Base-by-base conservation (phyloP, 2,888 invertebrate genomes). In the Volucella inflata region DNA sequence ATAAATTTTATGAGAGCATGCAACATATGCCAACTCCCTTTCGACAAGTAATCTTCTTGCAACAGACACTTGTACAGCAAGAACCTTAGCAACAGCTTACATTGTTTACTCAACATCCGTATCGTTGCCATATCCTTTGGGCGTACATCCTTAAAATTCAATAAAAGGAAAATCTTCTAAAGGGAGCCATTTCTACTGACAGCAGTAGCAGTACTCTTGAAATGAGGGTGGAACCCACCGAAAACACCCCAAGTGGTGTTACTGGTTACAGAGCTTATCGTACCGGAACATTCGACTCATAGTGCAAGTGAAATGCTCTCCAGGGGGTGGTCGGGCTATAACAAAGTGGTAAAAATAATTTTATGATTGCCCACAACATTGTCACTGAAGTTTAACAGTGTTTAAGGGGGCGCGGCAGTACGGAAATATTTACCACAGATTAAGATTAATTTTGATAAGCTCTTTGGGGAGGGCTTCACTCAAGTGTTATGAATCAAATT, bases 291-390 rank as follows among this genome's bases (percentile, higher is more conserved):
- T 76, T 85, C 85, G 55, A 44, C 14, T 51, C n/a, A 30, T 6
- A 57, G 48, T 48, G 46, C 30, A 42, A 51, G 67, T 55, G 50
- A 72, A 76, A 72, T 81, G 64, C 80, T 62, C 81, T 72, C 68
- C 55, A n/a, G 81, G 68, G 84, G 85, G 55, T 76, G 70, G 72
- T 77, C 50, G 83, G 48, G 62, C 72, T 71, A 85, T 85, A 84
- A 84, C 75, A 70, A 80, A 84, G 84, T 84, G 84, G 80, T 85
- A 77, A 85, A 85, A 79, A 81, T 85, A 72, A 81, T 85, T 85
- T 85, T 85, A 85, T 85, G 85, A 85, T 80, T 81, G 50, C 85
- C 77, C 85, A 72, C 85, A 85, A 85, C 76, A 77, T 77, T 85
- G 81, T 85, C 85, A 71, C 30, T 51, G 60, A 46, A 9, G 14